Base-by-base conservation (phyloP, 2,797 vertebrate species). In the Mionectes olivaceus region DNA sequence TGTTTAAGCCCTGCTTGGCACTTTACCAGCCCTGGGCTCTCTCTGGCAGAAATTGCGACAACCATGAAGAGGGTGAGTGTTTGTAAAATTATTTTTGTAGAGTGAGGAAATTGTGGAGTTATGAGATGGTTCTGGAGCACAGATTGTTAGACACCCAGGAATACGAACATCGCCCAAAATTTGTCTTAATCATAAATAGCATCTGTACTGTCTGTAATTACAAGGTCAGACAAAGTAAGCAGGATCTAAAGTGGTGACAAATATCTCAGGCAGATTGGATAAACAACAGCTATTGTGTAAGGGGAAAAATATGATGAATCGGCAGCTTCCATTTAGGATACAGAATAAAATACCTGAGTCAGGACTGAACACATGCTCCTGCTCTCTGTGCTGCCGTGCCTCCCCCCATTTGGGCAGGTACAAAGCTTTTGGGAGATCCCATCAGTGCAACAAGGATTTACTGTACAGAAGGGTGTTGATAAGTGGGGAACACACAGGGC, bases 1-100 rank as follows among this genome's bases (percentile, higher is more conserved):
- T 71, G 80, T 90, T 94, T 95, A 96, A 96, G 77, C 95, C 75
- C 60, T 61, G 68, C 78, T 90, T 96, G 95, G 95, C 94, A 94
- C 49, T 83, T 74, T 55, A 91, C 93, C 96, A 97, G 90, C 71
- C 68, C 68, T 83, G 71, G 77, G 68, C 59, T 77, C 56, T 93
- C 89, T 93, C 74, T 95, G 90, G 91, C 90, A 97, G 94, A 87
- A 93, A 92, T 21, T 70, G 85, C 0, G 4, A 82, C 70, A 91
- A 46, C 92, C 53, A 39, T 24, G 49, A 84, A 55, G 56, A 67
- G 70, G 8, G 19, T 32, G 74, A 83, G 64, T 22, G 70, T 84
- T 78, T 70, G 65, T 86, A 76, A 91, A 93, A 88, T 95, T 69
- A 83, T 85, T 95, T 95, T 70, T 90, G 55, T 47, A 11, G 41